phyloP scores from a whole-genome alignment of 2,888 invertebrate genomes.

The Drosophila paranaensis region DNA sequence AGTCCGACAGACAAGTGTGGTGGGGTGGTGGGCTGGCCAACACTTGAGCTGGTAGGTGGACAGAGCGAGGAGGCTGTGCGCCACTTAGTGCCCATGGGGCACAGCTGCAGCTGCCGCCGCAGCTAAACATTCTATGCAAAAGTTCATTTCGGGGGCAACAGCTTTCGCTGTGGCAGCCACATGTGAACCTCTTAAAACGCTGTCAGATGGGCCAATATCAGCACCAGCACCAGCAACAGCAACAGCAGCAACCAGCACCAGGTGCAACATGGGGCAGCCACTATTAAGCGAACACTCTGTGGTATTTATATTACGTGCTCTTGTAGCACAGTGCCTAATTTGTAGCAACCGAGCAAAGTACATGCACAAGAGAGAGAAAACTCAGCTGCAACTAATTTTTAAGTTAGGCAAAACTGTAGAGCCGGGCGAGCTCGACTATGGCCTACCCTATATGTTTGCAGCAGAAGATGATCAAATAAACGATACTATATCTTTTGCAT shows the following conservation, averaged over 20 bases:
- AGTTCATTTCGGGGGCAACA: conserved; percentile 50
- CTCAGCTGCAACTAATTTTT: conserved; percentile 11
- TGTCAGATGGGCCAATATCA: conserved; percentile 55
- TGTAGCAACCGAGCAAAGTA: conserved; percentile 14
- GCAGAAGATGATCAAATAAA: no score
- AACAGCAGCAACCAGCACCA: not conserved
- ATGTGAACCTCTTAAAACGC: conserved; percentile 49
- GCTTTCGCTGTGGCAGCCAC: conserved; percentile 24
- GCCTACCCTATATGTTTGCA: no score
- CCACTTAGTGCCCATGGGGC: conserved; percentile 66
- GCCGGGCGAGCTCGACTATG: not conserved
- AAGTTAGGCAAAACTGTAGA: not conserved
- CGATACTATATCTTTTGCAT: no score
- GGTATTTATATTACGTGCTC: conserved; percentile 19
- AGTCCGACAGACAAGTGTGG: conserved; percentile 6
- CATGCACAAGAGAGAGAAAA: conserved; percentile 3
- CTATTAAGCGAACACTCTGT: conserved; percentile 21
- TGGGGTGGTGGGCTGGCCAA: not conserved
- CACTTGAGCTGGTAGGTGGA: conserved; percentile 10
- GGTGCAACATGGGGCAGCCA: conserved; percentile 20
- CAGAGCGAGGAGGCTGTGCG: conserved; percentile 45
- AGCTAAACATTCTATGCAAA: conserved; percentile 49
- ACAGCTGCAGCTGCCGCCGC: conserved; percentile 43
- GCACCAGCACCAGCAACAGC: not conserved
- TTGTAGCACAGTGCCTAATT: conserved; percentile 42